Evolutionary conservation across 2,797 vertebrate genomes (phyloP).

Genomic region (Macropus fuliginosus): DNA sequence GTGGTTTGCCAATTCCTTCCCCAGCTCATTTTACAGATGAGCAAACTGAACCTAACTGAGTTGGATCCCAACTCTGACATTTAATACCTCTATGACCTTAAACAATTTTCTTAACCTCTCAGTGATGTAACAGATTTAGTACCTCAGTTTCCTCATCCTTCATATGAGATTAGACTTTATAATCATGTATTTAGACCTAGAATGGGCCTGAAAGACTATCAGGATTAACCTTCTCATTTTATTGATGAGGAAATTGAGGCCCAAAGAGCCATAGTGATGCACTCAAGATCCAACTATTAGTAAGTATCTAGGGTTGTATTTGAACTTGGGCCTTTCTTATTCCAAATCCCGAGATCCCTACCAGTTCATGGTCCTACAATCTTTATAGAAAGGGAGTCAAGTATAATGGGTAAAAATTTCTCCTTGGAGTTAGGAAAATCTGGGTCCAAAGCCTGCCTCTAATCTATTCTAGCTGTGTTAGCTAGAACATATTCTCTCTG

Average conservation of each 20-base stretch:
- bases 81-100: neutral
- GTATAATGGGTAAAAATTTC: neutral
- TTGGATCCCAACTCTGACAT: neutral
- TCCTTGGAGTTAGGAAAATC: neutral
- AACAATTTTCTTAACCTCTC: neutral
- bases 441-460: neutral
- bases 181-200: neutral
- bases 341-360: neutral
- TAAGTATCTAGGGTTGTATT: neutral
- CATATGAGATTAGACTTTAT: neutral
- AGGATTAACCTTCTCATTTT: neutral
- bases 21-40: too few relatives aligned
- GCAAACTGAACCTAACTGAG: too few relatives aligned
- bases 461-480: neutral
- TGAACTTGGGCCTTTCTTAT: constrained; percentile 8
- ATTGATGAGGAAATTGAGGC: neutral
- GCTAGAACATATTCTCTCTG: neutral
- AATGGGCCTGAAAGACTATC: neutral
- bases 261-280: neutral
- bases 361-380: neutral
- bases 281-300: neutral
- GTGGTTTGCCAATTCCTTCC: too few relatives aligned
- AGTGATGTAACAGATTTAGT: neutral
- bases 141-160: neutral
- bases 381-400: neutral